Evolutionary conservation across 2,888 invertebrate species (phyloP).

Genomic region (Leptopilina myrica): DNA sequence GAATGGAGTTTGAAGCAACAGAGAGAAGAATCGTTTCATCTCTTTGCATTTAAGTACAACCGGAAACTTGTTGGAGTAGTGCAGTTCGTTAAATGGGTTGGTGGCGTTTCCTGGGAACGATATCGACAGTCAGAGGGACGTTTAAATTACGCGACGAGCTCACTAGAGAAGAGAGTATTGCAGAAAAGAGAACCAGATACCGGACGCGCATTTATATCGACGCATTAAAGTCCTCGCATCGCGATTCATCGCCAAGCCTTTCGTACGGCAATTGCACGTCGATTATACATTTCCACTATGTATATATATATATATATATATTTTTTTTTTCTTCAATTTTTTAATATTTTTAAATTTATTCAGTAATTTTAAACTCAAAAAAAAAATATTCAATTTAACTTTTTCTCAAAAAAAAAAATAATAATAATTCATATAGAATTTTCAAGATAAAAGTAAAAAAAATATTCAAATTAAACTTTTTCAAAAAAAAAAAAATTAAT

Average conservation of each 20-base stretch:
- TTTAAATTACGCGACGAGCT: conserved; percentile 59
- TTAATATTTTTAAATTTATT: too few species aligned
- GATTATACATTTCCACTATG: conserved; percentile 55
- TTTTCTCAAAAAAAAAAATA: too few species aligned
- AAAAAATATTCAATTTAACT: too few species aligned
- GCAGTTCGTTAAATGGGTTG: conserved; percentile 55
- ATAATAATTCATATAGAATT: too few species aligned
- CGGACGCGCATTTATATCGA: conserved; percentile 66
- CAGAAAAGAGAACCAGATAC: conserved; percentile 58
- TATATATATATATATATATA: conserved; percentile 28
- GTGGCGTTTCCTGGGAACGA: conserved; percentile 54
- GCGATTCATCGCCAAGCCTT: conserved; percentile 53
- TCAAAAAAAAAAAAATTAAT: too few species aligned
- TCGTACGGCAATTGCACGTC: conserved; percentile 58
- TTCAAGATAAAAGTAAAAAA: too few species aligned
- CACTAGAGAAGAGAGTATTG: conserved; percentile 33
- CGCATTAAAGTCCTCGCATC: conserved; percentile 59
- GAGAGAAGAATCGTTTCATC: background rate
- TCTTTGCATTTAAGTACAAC: conserved; percentile 46
- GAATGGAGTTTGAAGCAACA: too few species aligned
- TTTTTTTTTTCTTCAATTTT: too few species aligned
- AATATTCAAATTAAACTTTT: too few species aligned
- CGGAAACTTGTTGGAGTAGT: conserved; percentile 55
- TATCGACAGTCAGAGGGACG: conserved; percentile 56
- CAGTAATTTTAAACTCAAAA: too few species aligned